Evolutionary conservation across 2,888 invertebrate genomes (phyloP).

Genomic region (Eustalomyia histrio): DNA sequence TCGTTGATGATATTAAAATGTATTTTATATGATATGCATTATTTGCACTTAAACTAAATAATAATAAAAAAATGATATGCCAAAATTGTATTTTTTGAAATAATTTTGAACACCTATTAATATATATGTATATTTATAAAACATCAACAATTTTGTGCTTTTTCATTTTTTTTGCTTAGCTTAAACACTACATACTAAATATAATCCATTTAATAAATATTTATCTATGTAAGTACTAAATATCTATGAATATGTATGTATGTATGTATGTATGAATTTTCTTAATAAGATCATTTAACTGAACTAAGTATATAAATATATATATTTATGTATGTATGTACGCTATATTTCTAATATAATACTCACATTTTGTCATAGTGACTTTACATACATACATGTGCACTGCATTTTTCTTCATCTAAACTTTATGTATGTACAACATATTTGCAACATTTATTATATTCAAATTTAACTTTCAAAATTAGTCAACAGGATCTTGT

Average conservation of each 20-base stretch:
- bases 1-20: too few species aligned
- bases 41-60: too few species aligned
- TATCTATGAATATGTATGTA: neutral
- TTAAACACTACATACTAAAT: too few species aligned
- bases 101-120: too few species aligned
- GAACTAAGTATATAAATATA: neutral
- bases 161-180: too few species aligned
- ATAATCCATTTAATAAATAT: slow-evolving; percentile 14
- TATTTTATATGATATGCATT: too few species aligned
- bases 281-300: neutral
- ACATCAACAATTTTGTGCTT: too few species aligned
- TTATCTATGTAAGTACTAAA: slow-evolving; percentile 43
- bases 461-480: too few species aligned
- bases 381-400: slow-evolving; percentile 6
- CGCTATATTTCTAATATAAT: neutral
- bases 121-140: too few species aligned
- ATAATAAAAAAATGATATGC: too few species aligned
- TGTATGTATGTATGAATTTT: neutral
- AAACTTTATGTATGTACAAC: neutral
- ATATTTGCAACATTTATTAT: neutral
- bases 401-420: neutral
- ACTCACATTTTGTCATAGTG: neutral
- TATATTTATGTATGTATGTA: too few species aligned
- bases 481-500: slow-evolving; percentile 68
- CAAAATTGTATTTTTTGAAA: too few species aligned